Base-by-base conservation (phyloP, 2,797 vertebrate species). In the Eleutherodactylus coqui region DNA sequence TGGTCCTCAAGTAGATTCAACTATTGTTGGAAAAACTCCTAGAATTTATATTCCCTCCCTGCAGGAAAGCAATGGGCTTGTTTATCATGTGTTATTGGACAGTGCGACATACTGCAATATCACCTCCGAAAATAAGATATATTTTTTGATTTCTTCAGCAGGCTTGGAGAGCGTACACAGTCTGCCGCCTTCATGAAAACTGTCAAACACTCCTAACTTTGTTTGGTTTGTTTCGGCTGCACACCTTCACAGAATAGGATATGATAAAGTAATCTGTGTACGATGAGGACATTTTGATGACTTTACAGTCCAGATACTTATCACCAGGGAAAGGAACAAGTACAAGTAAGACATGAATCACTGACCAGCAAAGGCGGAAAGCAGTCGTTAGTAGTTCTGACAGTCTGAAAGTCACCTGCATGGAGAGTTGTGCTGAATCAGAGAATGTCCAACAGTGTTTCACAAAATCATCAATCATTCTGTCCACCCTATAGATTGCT, bases 61-160 rank as follows among this genome's bases (percentile, higher is more conserved):
- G 69, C 32, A 38, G 43, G 32, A 76, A 70, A 69, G 55, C 29
- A 41, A 43, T 38, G 73, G 78, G 75, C 34, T 75, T 53, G 45
- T 77, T 84, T 82, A 86, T 76, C 51, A 62, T 49, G 17, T 53
- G 51, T 67, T 81, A 72, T 75, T 10, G 21, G 11, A 64, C 41
- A 81, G 49, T 49, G 17, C 75, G 36, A 76, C 58, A 47, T 80
- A 75, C 45, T 32, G 32, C 77, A 62, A 58, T 34, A 62, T 81
- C 32, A 72, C 41, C 85, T 81, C 41, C 64, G 75, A 72, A 81
- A 75, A 81, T 75, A 69, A 81, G 84, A 75, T 86, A 75, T 67
- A 55, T 43, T 72, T 55, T 53, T 55, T 77, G 41, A 62, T 85
- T 79, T 85, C 36, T 70, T 70, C 67, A 70, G 21, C 67, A 70